Conservation (phyloP, 2,797 vertebrate genomes). For the Sebastolobus alascanus region DNA sequence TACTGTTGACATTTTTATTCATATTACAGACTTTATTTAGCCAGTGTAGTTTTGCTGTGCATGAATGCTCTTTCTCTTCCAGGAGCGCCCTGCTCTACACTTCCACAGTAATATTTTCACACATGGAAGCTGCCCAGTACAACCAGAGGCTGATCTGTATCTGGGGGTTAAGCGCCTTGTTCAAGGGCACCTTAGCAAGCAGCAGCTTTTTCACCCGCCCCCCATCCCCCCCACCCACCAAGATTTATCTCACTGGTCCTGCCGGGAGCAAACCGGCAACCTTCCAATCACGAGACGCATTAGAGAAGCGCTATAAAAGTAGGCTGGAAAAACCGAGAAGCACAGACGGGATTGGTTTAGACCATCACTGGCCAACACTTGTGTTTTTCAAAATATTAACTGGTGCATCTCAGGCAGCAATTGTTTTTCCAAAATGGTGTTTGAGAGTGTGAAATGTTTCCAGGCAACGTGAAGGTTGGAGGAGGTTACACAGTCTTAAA, state of each 20-base stretch:
- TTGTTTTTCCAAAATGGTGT: slow-evolving; percentile 18
- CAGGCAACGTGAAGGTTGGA: neutral
- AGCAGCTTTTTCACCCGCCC: neutral
- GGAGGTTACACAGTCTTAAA: slow-evolving; percentile 14
- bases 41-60: neutral
- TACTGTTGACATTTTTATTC: neutral
- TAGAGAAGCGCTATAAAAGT: neutral
- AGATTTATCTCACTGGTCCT: slow-evolving; percentile 20
- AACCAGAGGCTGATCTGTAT: slow-evolving; percentile 22
- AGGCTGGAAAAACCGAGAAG: neutral
- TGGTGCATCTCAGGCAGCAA: slow-evolving; percentile 5
- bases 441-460: neutral
- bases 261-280: slow-evolving; percentile 3
- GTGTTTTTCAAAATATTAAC: neutral
- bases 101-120: slow-evolving; percentile 10
- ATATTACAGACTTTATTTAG: neutral
- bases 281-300: slow-evolving; percentile 12
- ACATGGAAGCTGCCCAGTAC: slow-evolving; percentile 24
- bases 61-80: neutral
- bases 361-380: neutral
- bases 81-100: neutral
- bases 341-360: neutral
- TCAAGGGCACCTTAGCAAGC: slow-evolving; percentile 40
- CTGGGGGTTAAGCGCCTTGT: slow-evolving; percentile 43
- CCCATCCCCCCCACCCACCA: neutral